A percentile compares a stretch with the other conserved stretches of the same genome.
Conservation (phyloP, 2,888 invertebrate species). For the Euspilapteryx auroguttella region DNA sequence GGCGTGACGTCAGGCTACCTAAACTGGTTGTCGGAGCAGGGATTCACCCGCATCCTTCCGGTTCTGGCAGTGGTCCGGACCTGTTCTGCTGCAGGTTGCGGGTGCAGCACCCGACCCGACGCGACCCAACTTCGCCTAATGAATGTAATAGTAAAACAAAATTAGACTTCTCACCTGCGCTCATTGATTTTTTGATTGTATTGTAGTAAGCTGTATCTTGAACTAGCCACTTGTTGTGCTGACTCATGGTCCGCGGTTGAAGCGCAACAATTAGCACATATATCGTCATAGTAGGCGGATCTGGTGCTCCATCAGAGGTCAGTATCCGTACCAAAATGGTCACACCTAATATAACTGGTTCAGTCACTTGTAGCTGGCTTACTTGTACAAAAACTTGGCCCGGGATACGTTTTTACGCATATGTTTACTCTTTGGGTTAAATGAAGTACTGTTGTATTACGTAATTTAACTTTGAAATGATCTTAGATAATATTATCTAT, state of each 20-base stretch:
- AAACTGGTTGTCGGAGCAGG: conserved; percentile 61
- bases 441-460: conserved; percentile 17
- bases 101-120: conserved; percentile 28
- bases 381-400: conserved; percentile 48
- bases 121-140: too few species aligned
- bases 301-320: conserved; percentile 53
- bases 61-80: conserved; percentile 55
- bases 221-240: conserved; percentile 32
- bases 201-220: too few species aligned
- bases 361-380: conserved; percentile 50
- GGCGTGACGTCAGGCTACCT: conserved; percentile 58
- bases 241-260: conserved; percentile 40
- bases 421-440: conserved; percentile 44
- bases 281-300: conserved; percentile 42
- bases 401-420: conserved; percentile 49
- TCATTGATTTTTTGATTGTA: too few species aligned
- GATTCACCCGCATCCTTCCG: conserved; percentile 61
- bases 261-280: conserved; percentile 51
- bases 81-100: conserved; percentile 54
- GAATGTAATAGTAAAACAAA: conserved; percentile 1
- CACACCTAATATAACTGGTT: conserved; percentile 63
- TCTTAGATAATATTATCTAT: too few species aligned
- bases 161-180: too few species aligned
- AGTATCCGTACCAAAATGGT: conserved; percentile 60
- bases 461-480: conserved; percentile 6